A percentile compares a stretch with the other conserved stretches of the same genome.
These are phyloP conservation scores for Caenorhabditis sp. DNA, from an alignment of 2,888 invertebrate genomes.

Conservation along the genomic window DNA sequence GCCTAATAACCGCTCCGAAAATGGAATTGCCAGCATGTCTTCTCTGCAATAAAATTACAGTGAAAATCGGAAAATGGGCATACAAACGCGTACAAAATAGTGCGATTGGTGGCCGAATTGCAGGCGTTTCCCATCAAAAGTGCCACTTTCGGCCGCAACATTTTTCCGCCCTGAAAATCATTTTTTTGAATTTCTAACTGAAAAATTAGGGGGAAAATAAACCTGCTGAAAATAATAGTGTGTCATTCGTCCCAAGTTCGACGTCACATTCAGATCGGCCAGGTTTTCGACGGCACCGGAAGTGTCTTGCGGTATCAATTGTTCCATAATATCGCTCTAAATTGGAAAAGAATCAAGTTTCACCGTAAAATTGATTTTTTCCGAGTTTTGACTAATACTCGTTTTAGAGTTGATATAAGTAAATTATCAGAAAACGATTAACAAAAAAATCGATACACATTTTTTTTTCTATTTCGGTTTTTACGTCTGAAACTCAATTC, in stretches of 20 bases:
- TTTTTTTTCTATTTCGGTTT: too few species aligned
- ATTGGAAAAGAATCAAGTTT: neutral
- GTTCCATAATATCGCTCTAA: constrained; percentile 55
- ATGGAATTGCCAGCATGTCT: constrained; percentile 2
- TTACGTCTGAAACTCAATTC: too few species aligned
- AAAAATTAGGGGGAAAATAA: neutral
- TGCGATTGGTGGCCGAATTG: constrained; percentile 61
- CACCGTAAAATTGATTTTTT: too few species aligned
- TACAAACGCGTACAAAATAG: constrained; percentile 27
- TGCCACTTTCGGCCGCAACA: constrained; percentile 93
- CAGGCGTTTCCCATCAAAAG: constrained; percentile 92
- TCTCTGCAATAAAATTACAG: constrained; percentile 18
- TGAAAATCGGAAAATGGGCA: neutral
- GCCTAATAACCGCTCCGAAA: neutral
- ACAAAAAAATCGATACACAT: neutral
- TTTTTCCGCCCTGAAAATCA: constrained; percentile 91
- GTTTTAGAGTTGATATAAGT: too few species aligned
- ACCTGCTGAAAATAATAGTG: constrained; percentile 92
- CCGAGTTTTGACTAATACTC: too few species aligned
- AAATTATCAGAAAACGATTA: neutral
- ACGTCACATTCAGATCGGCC: constrained; percentile 82
- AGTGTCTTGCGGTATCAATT: constrained; percentile 51
- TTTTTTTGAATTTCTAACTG: neutral
- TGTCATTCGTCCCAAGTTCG: constrained; percentile 85
- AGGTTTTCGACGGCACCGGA: constrained; percentile 50